Conservation (phyloP, 2,888 invertebrate species). For the Hydroisotoma schaefferi region DNA sequence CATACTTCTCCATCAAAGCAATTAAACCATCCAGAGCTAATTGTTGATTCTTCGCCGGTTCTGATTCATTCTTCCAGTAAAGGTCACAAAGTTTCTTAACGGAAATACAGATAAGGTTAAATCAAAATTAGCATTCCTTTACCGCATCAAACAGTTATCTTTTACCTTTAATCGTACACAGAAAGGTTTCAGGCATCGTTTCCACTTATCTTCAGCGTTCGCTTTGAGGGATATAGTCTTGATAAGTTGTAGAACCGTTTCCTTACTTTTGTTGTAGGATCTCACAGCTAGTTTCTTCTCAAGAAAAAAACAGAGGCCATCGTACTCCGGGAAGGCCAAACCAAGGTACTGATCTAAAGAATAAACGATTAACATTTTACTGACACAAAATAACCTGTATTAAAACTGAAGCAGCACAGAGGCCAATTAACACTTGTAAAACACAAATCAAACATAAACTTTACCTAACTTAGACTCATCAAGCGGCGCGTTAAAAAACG, state of each 20-base stretch:
- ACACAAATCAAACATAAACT: not conserved
- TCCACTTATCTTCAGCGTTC: slow-evolving; percentile 18
- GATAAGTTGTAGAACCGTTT: slow-evolving; percentile 27
- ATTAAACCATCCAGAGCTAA: slow-evolving; percentile 38
- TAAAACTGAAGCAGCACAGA: not conserved
- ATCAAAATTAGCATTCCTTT: too few relatives aligned
- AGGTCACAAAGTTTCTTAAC: too few relatives aligned
- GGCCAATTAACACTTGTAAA: not conserved
- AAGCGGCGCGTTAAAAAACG: slow-evolving; percentile 17
- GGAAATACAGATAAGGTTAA: too few relatives aligned
- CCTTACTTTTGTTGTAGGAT: slow-evolving; percentile 31
- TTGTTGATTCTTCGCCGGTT: slow-evolving; percentile 40
- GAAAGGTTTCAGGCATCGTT: slow-evolving; percentile 17
- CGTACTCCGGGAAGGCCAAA: slow-evolving; percentile 19
- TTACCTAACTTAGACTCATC: slow-evolving; percentile 29
- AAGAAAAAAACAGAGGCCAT: slow-evolving; percentile 22
- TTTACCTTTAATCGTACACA: slow-evolving; percentile 28
- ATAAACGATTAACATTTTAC: not conserved
- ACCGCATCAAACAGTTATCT: too few relatives aligned
- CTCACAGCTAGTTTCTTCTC: slow-evolving; percentile 21
- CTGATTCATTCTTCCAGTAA: slow-evolving; percentile 35
- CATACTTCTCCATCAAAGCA: slow-evolving; percentile 32
- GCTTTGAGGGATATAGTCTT: slow-evolving; percentile 28
- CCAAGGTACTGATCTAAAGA: slow-evolving; percentile 32
- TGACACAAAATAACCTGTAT: not conserved